phyloP scores from a whole-genome alignment of 2,888 invertebrate genomes.

The Tenthredo notha region DNA sequence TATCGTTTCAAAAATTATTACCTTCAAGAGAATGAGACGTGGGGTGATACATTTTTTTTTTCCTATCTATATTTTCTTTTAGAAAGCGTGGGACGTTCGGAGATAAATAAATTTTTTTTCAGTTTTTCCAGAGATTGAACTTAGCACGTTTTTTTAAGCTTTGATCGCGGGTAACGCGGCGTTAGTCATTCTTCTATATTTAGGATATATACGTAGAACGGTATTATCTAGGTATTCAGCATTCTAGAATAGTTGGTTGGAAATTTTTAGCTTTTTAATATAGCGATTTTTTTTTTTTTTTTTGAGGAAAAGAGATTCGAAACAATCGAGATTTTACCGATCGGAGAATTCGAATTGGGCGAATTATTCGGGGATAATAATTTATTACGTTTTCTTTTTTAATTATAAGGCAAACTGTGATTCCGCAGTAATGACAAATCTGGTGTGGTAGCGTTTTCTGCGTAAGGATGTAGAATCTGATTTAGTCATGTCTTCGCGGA shows the following conservation, averaged over 20 bases:
- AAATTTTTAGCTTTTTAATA: not conserved
- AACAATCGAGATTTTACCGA: not conserved
- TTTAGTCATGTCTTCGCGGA: conserved; percentile 13
- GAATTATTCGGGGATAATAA: not conserved
- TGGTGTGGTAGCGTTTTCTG: not conserved
- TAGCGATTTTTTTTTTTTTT: not conserved
- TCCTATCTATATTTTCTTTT: not conserved
- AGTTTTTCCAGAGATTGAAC: not conserved
- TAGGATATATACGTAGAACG: not conserved
- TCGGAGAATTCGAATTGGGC: not conserved
- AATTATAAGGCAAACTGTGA: not conserved
- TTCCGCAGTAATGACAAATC: not conserved
- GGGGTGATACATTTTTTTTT: not conserved
- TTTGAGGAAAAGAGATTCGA: not conserved
- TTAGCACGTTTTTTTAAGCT: not conserved
- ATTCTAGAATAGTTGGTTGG: not conserved
- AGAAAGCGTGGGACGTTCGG: not conserved
- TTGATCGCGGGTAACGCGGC: not conserved
- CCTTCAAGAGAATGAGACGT: not conserved
- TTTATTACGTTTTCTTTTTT: not conserved
- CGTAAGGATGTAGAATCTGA: not conserved
- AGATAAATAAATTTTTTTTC: not conserved
- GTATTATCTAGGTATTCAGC: not conserved
- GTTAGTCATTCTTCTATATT: conserved; percentile 15
- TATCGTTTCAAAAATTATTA: not conserved